A percentile compares a stretch with the other conserved stretches of the same genome.
phyloP scores from a whole-genome alignment of 2,797 vertebrate genomes.

The Morus bassanus region DNA sequence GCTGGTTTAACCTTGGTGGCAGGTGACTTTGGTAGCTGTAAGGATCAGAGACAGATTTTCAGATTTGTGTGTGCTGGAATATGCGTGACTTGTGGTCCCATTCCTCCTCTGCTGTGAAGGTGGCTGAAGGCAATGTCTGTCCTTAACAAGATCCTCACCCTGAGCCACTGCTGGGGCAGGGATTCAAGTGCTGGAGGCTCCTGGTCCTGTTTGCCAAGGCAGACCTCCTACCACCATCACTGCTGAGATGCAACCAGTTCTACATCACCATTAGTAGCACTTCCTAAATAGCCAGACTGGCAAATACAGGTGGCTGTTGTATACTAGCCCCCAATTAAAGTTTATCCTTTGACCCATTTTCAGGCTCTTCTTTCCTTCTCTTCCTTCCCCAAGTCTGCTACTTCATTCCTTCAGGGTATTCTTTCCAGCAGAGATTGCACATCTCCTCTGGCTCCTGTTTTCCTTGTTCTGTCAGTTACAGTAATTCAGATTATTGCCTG shows the following conservation, averaged over 20 bases:
- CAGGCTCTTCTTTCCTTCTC: not conserved
- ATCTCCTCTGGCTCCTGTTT: not conserved
- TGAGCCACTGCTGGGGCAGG: not conserved
- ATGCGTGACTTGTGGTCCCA: not conserved
- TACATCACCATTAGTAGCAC: fast-evolving
- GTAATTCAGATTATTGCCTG: not conserved
- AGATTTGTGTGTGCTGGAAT: not conserved
- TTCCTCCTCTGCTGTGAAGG: not conserved
- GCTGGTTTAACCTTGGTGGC: not conserved
- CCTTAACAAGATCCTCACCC: not conserved
- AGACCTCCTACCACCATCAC: fast-evolving
- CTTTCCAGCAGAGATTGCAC: not conserved
- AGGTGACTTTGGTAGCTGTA: not conserved
- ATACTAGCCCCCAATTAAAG: not conserved
- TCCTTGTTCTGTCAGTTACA: not conserved
- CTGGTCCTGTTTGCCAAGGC: not conserved
- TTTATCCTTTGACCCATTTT: not conserved
- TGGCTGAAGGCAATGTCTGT: not conserved
- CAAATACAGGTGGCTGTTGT: not conserved
- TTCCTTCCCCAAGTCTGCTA: not conserved
- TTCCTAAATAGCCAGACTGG: not conserved
- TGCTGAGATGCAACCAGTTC: not conserved
- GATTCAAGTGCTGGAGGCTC: not conserved
- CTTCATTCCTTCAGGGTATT: not conserved
- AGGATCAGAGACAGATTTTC: not conserved